phyloP scores from a whole-genome alignment of 2,888 invertebrate species.

The Stenoptilia bipunctidactyla region DNA sequence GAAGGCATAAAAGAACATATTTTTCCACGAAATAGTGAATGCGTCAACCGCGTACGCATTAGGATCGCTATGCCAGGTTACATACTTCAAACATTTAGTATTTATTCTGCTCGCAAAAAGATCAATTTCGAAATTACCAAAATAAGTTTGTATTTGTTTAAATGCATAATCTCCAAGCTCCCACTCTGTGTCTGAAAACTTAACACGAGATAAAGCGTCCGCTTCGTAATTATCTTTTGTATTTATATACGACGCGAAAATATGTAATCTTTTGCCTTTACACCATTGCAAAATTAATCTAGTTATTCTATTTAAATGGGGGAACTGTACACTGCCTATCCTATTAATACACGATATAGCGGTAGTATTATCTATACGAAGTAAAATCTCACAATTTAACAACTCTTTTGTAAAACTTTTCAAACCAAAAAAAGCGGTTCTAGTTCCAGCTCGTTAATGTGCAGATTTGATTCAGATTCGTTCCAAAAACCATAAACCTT shows the following conservation, averaged over 20 bases:
- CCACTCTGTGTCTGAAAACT: constrained; percentile 13
- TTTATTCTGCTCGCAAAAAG: constrained; percentile 14
- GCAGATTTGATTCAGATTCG: not conserved
- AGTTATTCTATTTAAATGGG: constrained; percentile 15
- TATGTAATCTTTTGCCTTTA: constrained; percentile 11
- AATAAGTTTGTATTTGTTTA: constrained; percentile 10
- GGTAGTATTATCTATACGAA: constrained; percentile 18
- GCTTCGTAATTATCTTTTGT: constrained; percentile 16
- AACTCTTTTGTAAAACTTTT: not conserved
- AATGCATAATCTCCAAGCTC: constrained; percentile 9
- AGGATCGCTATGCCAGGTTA: constrained; percentile 14
- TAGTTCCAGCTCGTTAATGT: constrained; percentile 1
- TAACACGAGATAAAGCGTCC: constrained; percentile 12
- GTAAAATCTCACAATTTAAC: constrained; percentile 13
- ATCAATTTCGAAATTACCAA: constrained; percentile 13
- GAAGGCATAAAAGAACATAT: constrained; percentile 16
- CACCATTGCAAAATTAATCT: constrained; percentile 18
- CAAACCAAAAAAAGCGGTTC: not conserved
- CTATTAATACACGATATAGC: constrained; percentile 17
- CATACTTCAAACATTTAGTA: constrained; percentile 14
- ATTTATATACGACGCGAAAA: constrained; percentile 16
- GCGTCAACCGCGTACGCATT: constrained; percentile 13
- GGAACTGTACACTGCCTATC: constrained; percentile 17
- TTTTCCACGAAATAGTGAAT: constrained; percentile 14
- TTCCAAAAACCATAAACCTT: constrained; percentile 1